Evolutionary conservation across 1,140 invertebrate genomes (phyloP).

Genomic region (Drosophila fuyamai): DNA sequence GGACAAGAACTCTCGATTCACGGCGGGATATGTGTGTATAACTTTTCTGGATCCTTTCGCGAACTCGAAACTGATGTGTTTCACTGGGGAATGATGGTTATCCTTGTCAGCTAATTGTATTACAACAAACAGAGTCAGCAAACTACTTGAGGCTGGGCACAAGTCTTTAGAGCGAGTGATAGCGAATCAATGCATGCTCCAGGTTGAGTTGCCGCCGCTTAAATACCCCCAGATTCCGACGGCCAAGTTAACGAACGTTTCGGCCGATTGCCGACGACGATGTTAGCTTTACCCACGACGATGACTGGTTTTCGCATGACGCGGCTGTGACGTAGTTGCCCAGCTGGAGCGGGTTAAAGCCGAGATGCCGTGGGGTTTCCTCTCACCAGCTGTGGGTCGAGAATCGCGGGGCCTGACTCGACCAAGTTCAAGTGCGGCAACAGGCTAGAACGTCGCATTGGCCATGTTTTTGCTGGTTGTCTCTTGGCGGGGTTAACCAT

Average conservation of each 20-base stretch:
- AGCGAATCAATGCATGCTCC: slow-evolving; percentile 85
- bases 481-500: slow-evolving; percentile 64
- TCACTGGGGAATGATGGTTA: slow-evolving; percentile 14
- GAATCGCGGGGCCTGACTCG: slow-evolving; percentile 47
- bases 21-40: slow-evolving; percentile 20
- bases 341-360: slow-evolving; percentile 39
- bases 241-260: slow-evolving; percentile 20
- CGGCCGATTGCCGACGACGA: slow-evolving; percentile 14
- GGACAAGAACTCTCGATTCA: slow-evolving; percentile 46
- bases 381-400: slow-evolving; percentile 73
- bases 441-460: slow-evolving; percentile 73
- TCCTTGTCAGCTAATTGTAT: slow-evolving; percentile 80
- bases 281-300: slow-evolving; percentile 11
- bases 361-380: slow-evolving; percentile 69
- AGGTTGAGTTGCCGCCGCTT: slow-evolving; percentile 73
- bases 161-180: slow-evolving; percentile 85
- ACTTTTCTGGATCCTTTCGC: slow-evolving; percentile 53
- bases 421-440: slow-evolving; percentile 79
- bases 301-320: slow-evolving; percentile 78
- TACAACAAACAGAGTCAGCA: slow-evolving; percentile 82
- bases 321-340: slow-evolving; percentile 74
- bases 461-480: slow-evolving; percentile 37
- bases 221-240: slow-evolving; percentile 72
- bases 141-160: slow-evolving; percentile 79
- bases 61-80: slow-evolving; percentile 40